Evolutionary conservation across 2,113 vertebrate species (phyloP).

Genomic region (Hemichromis elongatus): DNA sequence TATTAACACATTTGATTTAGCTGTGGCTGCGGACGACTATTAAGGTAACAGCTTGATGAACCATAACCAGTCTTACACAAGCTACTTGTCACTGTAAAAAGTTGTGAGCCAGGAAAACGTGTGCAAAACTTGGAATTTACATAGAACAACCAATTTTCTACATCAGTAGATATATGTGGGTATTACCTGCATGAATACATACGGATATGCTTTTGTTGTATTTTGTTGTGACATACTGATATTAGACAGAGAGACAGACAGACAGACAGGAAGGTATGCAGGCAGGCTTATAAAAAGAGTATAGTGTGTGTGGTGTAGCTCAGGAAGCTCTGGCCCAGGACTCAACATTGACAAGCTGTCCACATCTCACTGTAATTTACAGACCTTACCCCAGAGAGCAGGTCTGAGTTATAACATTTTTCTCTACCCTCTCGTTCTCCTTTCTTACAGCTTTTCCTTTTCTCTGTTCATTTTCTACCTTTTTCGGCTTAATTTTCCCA

Average conservation of each 20-base stretch:
- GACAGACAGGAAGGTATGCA: neutral
- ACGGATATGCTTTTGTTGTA: neutral
- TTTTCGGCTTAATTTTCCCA: neutral
- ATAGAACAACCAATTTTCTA: conserved; percentile 41
- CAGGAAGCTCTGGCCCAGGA: conserved; percentile 40
- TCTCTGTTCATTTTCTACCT: neutral
- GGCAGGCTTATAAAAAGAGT: conserved; percentile 7
- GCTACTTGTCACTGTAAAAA: conserved; percentile 6
- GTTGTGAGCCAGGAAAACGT: neutral
- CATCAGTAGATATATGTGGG: conserved; percentile 30
- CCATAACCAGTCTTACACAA: conserved; percentile 7
- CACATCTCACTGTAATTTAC: conserved; percentile 71
- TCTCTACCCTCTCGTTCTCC: conserved; percentile 20
- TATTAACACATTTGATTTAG: conserved; percentile 33
- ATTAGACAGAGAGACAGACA: neutral
- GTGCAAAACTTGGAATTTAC: conserved; percentile 14
- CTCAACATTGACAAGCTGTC: conserved; percentile 74
- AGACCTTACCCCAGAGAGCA: conserved; percentile 62
- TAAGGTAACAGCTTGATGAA: conserved; percentile 16
- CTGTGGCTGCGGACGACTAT: neutral
- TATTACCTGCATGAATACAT: neutral
- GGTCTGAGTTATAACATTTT: conserved; percentile 68
- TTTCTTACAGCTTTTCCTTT: neutral
- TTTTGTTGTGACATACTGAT: neutral
- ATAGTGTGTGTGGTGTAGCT: conserved; percentile 23